These are phyloP conservation scores for Corydoras sp. DNA, from an alignment of 2,113 vertebrate species.

Conservation along the genomic window DNA sequence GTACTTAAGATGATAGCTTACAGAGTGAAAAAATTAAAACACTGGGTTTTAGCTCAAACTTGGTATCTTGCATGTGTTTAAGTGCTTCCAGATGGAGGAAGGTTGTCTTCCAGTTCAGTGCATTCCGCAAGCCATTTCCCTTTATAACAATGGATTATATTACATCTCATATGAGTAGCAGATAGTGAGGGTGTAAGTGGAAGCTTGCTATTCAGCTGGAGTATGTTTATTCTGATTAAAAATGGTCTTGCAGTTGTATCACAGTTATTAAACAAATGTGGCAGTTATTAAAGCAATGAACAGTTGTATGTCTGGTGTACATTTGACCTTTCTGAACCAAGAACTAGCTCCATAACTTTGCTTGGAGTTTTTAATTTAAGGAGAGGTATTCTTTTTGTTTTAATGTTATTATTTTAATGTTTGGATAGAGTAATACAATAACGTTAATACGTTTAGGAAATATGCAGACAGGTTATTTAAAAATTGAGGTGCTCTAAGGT, in stretches of 20 bases:
- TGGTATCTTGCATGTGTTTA: conserved; percentile 48
- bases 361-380: no score
- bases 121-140: conserved; percentile 34
- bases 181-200: conserved; percentile 13
- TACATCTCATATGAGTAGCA: conserved; percentile 41
- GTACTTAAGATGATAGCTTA: conserved; percentile 40
- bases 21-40: conserved; percentile 12
- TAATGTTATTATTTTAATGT: no score
- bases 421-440: no score
- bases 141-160: conserved; percentile 54
- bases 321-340: no score
- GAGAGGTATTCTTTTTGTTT: no score
- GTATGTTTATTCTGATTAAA: background rate
- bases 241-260: background rate
- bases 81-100: conserved; percentile 66
- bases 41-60: conserved; percentile 28
- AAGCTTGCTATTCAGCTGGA: background rate
- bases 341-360: no score
- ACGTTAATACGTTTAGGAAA: no score
- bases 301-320: no score
- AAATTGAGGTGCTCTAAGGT: no score
- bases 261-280: no score
- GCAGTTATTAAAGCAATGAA: no score
- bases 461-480: no score
- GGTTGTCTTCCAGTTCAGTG: conserved; percentile 43